Conservation (phyloP, 2,888 invertebrate genomes). For the Trachelus stipa region DNA sequence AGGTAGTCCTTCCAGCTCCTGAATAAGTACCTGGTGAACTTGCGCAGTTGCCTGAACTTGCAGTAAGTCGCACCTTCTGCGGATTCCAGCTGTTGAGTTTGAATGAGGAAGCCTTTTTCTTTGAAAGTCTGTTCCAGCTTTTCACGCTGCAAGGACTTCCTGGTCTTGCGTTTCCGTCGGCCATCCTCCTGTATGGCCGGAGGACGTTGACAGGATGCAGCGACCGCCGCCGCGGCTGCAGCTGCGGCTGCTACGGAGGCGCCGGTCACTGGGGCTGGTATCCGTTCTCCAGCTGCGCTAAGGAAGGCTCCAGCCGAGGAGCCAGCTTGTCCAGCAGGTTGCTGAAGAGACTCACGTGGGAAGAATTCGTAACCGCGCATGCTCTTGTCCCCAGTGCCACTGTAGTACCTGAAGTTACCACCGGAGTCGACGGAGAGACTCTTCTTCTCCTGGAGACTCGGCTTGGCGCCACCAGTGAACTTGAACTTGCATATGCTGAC, state of each 20-base stretch:
- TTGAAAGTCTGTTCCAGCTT: conserved; percentile 92
- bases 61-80: conserved; percentile 95
- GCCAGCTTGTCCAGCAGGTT: conserved; percentile 68
- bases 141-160: conserved; percentile 86
- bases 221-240: conserved; percentile 37
- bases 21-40: conserved; percentile 91
- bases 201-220: conserved; percentile 41
- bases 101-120: conserved; percentile 92
- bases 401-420: conserved; percentile 89
- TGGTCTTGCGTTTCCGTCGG: conserved; percentile 78
- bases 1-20: conserved; percentile 94
- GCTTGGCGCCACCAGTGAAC: conserved; percentile 91
- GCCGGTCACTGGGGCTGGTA: conserved; percentile 54
- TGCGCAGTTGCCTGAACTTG: conserved; percentile 89
- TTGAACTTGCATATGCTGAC: conserved; percentile 94
- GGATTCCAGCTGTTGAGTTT: conserved; percentile 92
- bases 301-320: conserved; percentile 67
- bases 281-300: conserved; percentile 70
- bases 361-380: conserved; percentile 83
- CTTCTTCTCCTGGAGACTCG: conserved; percentile 90
- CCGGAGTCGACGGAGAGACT: conserved; percentile 91
- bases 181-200: conserved; percentile 48
- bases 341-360: conserved; percentile 78
- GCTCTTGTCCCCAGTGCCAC: conserved; percentile 85
- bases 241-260: conserved; percentile 46